Evolutionary conservation across 1,140 invertebrate species (phyloP), one percentile per base, ranked within the genome.

Genomic region (Bombus confusus): DNA sequence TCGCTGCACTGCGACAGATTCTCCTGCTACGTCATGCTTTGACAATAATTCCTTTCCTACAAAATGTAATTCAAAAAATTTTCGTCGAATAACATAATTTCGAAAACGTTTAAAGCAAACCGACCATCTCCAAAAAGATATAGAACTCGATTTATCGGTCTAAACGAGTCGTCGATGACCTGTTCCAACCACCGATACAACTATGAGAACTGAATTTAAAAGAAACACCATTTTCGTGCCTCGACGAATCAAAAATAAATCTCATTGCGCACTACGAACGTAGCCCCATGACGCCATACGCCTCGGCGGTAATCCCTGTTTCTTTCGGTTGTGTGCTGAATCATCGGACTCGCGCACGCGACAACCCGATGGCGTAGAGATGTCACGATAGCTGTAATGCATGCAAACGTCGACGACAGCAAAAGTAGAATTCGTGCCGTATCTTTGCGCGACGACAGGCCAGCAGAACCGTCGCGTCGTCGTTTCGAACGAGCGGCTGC

Each of bases 401-500:
- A 94, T 94, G 93, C 93, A 93, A 94, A 93, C 92, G 92, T 92
- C 88, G 89, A 85, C 90, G 86, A 86, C 74, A 91, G 91, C 91
- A 93, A 90, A 93, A 94, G 93, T 92, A 92, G 91, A 91, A 94
- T 93, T 91, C 93, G 93, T 94, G 93, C 91, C 93, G 92, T 94
- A 94, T 94, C 93, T 93, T 88, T 85, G 69, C 62, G 75, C 59
- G 47, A 39, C 31, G 41, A 72, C 73, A 68, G 68, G 43, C 39
- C 13, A 22, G 59, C 59, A n/a, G 28, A 62, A 62, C 28, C 59
- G 28, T n/a, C 18, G 31, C 22, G 3, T 34, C 28, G n/a, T 31
- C 25, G 47, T 66, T 66, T 37, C 68, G 22, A 25, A 6, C 41
- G 73, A 37, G 47, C 47, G 34, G 15, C 28, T 39, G 81, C 34